Base-by-base conservation (phyloP, 2,797 vertebrate species). In the Phoeniculus purpureus region DNA sequence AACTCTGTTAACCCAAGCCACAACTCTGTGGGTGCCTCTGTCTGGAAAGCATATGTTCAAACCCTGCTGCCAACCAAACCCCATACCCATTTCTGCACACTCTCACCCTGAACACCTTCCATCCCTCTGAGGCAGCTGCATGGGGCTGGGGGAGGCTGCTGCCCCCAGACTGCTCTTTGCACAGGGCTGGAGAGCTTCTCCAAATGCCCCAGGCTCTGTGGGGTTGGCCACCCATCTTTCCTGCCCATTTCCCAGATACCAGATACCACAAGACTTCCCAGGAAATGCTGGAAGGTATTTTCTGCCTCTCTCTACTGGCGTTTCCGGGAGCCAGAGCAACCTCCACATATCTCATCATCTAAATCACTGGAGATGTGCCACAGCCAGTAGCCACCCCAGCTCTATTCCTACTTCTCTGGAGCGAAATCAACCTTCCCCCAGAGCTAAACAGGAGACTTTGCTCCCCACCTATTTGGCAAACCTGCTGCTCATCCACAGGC, bases 301-400 rank as follows among this genome's bases (percentile, higher is more conserved):
- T 95, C 73, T 87, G 54, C 40, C 73, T 68, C 37, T 54, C 58
- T 86, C 19, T 48, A 10, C 23, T 48, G 9, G n/a, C 9, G 29
- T 80, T 95, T 95, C 73, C 1, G 0, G 55, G 55, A 94, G 62
- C 4, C 85, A 62, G 56, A 81, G 43, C 64, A 88, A 60, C 58
- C 54, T 81, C 59, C 31, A 29, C 4, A 0, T 76, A 91, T 81
- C 91, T 92, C 40, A 67, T 62, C 34, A 73, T 92, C 82, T 87
- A 26, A 89, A 92, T 81, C 85, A 58, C 40, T 18, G 2, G 71
- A 74, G 84, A 94, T 1, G 0, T 81, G 80, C 89, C 73, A 81
- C 62, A 45, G 85, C 77, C 91, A 96, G 90, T 18, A 94, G 88
- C 83, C 85, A 94, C 60, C 61, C 74, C 83, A 81, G 85, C 65